Conservation (phyloP, 2,113 vertebrate genomes). For the Rattus rattus region DNA sequence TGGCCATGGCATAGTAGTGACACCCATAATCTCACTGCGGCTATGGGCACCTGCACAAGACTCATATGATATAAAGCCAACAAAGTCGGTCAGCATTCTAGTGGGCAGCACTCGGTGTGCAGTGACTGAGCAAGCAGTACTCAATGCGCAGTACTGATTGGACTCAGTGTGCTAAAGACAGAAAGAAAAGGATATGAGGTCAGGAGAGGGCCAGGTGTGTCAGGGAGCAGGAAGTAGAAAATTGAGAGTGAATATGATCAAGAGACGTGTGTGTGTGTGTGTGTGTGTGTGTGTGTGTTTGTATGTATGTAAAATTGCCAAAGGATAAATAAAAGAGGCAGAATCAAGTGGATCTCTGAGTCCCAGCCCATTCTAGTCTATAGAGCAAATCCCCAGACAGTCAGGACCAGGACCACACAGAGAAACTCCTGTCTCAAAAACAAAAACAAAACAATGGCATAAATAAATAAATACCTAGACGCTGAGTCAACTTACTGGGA, state of each 20-base stretch:
- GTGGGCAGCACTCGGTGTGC: too few relatives aligned
- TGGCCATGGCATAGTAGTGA: background rate
- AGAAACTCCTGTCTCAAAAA: background rate
- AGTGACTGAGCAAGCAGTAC: too few relatives aligned
- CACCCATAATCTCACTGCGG: background rate
- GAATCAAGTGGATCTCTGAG: background rate
- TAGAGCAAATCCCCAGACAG: background rate
- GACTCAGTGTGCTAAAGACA: background rate
- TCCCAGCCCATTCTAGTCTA: background rate
- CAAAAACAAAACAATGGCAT: too few relatives aligned
- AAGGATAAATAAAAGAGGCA: background rate
- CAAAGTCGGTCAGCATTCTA: too few relatives aligned
- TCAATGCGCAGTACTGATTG: background rate
- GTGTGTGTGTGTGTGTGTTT: background rate
- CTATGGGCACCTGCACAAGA: background rate
- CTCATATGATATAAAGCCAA: background rate
- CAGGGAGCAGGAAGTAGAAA: background rate
- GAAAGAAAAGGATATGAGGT: background rate
- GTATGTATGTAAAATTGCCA: background rate
- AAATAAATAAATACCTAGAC: background rate
- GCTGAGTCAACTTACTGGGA: background rate
- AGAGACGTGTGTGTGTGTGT: background rate
- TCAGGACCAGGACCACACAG: background rate
- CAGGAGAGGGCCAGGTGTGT: too few relatives aligned
- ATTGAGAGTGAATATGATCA: background rate